Conservation (phyloP, 1,140 invertebrate genomes). For the Battus philenor region DNA sequence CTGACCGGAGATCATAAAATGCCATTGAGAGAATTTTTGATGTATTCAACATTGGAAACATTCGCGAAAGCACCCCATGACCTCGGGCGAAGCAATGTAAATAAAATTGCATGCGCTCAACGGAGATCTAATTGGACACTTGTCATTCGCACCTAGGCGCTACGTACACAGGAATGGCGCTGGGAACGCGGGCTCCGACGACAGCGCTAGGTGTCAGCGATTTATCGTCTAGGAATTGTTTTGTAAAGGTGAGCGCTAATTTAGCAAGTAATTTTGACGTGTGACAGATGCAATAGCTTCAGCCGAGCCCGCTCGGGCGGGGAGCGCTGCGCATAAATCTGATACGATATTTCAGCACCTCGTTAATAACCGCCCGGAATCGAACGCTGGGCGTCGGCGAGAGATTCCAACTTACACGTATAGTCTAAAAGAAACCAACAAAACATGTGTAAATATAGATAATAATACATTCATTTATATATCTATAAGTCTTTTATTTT, state of each 20-base stretch:
- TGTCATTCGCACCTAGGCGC: conserved; percentile 14
- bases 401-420: too few species aligned
- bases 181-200: conserved; percentile 17
- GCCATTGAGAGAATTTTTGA: too few species aligned
- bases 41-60: too few species aligned
- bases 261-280: conserved; percentile 14
- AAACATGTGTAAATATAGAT: too few species aligned
- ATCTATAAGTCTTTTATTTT: too few species aligned
- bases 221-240: conserved; percentile 21
- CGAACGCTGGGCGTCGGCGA: too few species aligned
- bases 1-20: too few species aligned
- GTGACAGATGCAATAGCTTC: conserved; percentile 11
- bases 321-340: background rate
- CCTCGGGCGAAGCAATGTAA: background rate
- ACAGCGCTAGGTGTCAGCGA: conserved; percentile 20
- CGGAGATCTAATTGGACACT: conserved; percentile 15
- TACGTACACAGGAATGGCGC: background rate
- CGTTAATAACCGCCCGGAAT: background rate
- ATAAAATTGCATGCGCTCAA: background rate
- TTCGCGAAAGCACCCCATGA: background rate
- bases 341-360: conserved; percentile 1
- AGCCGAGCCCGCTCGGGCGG: conserved; percentile 5
- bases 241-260: conserved; percentile 16
- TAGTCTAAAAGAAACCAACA: too few species aligned
- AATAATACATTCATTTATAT: too few species aligned